Conservation (phyloP, 2,888 invertebrate species). For the Acrobasis repandana region DNA sequence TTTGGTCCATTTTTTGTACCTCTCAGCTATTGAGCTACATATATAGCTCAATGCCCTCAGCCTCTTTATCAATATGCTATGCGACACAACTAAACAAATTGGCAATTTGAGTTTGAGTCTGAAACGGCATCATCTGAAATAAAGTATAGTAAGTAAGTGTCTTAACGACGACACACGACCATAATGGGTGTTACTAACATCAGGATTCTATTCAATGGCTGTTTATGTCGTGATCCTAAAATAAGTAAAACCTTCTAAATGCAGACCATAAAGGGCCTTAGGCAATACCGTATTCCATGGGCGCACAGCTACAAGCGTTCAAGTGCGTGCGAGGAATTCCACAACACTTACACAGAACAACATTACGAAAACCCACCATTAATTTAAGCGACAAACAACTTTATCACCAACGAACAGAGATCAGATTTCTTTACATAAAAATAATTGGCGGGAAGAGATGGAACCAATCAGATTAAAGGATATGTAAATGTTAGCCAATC, state of each 20-base stretch:
- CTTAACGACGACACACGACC: conserved; percentile 4
- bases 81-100: background rate
- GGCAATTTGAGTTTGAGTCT: background rate
- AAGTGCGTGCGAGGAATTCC: conserved; percentile 66
- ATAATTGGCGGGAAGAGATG: conserved; percentile 33
- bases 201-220: conserved; percentile 32
- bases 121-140: background rate
- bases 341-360: conserved; percentile 50
- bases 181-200: conserved; percentile 10
- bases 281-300: conserved; percentile 59
- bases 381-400: conserved; percentile 34
- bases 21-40: too few relatives aligned
- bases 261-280: conserved; percentile 61
- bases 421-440: conserved; percentile 19
- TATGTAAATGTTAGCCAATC: conserved; percentile 47
- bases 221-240: conserved; percentile 52
- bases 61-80: too few relatives aligned
- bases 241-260: conserved; percentile 67
- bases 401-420: conserved; percentile 41
- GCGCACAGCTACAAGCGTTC: conserved; percentile 59
- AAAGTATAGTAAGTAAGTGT: too few relatives aligned
- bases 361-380: conserved; percentile 43
- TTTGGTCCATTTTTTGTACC: too few relatives aligned
- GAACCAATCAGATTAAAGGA: conserved; percentile 42
- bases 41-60: too few relatives aligned